Conservation (phyloP, 1,140 invertebrate species). For the Diploscapter pachys region DNA sequence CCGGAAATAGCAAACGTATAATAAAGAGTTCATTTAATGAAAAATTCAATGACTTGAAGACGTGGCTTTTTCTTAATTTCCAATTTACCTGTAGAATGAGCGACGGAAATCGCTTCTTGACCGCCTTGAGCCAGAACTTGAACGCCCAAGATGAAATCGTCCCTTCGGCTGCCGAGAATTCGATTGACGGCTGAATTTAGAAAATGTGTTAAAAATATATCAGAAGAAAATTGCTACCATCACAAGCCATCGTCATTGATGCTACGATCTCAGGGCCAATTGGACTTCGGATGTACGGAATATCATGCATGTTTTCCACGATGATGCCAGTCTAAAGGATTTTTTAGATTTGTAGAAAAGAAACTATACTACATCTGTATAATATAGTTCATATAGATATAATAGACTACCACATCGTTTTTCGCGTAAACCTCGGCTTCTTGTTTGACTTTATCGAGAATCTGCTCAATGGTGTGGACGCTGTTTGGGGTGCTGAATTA, state of each 20-base stretch:
- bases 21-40: conserved; percentile 19
- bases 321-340: conserved; percentile 71
- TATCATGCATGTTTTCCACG: conserved; percentile 82
- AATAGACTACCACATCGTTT: conserved; percentile 63
- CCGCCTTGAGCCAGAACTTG: conserved; percentile 76
- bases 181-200: conserved; percentile 12
- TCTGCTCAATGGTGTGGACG: conserved; percentile 60
- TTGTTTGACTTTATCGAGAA: conserved; percentile 65
- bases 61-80: background rate
- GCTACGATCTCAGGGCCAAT: conserved; percentile 69
- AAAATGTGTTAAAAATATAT: conserved; percentile 1
- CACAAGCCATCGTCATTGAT: conserved; percentile 65
- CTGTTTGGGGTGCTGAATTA: conserved; percentile 66
- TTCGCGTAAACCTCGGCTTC: conserved; percentile 68
- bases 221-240: background rate
- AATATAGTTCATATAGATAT: too few relatives aligned
- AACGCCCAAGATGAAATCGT: conserved; percentile 60
- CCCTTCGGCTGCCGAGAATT: conserved; percentile 8
- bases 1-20: conserved; percentile 49
- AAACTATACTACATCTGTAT: too few relatives aligned
- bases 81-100: conserved; percentile 66
- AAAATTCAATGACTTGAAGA: conserved; percentile 8
- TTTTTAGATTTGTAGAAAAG: conserved; percentile 10
- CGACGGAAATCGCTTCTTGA: conserved; percentile 73
- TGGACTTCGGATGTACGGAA: conserved; percentile 70